Percentiles rank a stretch among this genome's conserved stretches.
phyloP scores from a whole-genome alignment of 2,888 invertebrate genomes.

The Euplexia lucipara region DNA sequence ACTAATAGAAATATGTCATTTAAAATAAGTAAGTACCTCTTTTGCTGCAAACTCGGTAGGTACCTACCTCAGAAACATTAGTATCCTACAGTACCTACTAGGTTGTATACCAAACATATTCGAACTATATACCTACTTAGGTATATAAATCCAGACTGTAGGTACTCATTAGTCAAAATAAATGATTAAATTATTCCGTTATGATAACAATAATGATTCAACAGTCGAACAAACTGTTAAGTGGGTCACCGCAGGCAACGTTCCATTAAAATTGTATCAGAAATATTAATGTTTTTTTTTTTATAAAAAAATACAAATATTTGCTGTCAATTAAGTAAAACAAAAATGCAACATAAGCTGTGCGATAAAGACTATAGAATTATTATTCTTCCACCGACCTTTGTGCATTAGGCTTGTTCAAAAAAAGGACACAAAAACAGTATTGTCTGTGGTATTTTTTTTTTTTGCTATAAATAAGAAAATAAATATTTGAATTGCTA shows the following conservation, averaged over 20 bases:
- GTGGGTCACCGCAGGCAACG: constrained; percentile 40
- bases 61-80: no score
- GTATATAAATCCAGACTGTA: neutral
- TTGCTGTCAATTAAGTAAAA: no score
- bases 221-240: constrained; percentile 20
- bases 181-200: neutral
- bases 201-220: constrained; percentile 22
- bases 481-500: constrained; percentile 4
- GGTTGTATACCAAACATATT: neutral
- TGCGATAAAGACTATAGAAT: no score
- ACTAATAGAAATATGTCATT: no score
- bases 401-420: neutral
- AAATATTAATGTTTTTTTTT: neutral
- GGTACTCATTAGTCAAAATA: neutral
- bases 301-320: neutral
- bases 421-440: neutral
- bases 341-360: no score
- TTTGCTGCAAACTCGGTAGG: no score
- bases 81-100: no score
- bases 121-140: neutral
- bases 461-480: neutral
- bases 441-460: neutral
- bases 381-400: no score
- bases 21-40: no score
- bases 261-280: constrained; percentile 19